Percentiles rank a stretch among this genome's conserved stretches.
These are phyloP conservation scores for Calephelis virginiensis DNA, from an alignment of 1,140 invertebrate genomes.

Conservation along the genomic window DNA sequence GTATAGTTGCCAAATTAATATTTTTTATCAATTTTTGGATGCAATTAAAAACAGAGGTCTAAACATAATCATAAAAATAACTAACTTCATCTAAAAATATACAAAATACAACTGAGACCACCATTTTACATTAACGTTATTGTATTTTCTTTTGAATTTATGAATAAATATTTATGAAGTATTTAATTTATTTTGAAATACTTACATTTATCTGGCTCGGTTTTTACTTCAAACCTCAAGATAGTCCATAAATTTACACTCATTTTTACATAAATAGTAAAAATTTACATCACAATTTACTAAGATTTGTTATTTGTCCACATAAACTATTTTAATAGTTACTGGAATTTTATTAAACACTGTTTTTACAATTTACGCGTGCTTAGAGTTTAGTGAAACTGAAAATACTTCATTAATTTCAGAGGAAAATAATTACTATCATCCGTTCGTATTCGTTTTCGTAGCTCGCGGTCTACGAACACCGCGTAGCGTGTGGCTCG, in stretches of 20 bases:
- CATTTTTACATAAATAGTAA: not conserved
- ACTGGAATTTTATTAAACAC: not conserved
- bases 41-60: no score
- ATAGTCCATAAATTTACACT: slow-evolving; percentile 2
- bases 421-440: not conserved
- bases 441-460: not conserved
- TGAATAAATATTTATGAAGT: no score
- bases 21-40: no score
- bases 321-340: not conserved
- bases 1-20: no score
- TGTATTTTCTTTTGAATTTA: no score
- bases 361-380: not conserved
- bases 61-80: no score
- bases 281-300: slow-evolving; percentile 3
- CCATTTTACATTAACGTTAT: no score
- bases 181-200: not conserved
- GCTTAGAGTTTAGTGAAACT: not conserved
- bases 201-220: slow-evolving; percentile 5
- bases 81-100: no score
- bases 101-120: no score
- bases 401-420: not conserved
- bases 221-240: not conserved
- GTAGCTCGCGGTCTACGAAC: slow-evolving; percentile 5
- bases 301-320: not conserved
- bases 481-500: not conserved